A percentile compares a stretch with the other conserved stretches of the same genome.
Evolutionary conservation across 2,888 invertebrate species (phyloP).

Genomic region (Ichneumoninae sp.): DNA sequence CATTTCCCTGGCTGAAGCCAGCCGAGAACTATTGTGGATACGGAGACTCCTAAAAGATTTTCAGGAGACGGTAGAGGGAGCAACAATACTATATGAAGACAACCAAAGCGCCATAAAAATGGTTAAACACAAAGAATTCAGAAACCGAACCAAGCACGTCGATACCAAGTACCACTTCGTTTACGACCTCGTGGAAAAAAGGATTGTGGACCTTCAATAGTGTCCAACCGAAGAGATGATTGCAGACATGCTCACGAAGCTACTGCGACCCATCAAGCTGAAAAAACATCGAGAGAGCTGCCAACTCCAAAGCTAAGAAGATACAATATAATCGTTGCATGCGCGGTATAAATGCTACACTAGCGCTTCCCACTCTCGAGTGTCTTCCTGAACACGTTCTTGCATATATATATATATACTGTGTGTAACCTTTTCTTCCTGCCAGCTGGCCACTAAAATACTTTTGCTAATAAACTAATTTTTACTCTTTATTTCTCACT

Average conservation of each 20-base stretch:
- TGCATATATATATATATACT: too few relatives aligned
- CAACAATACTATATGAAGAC: conserved; percentile 48
- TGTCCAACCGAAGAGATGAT: conserved; percentile 63
- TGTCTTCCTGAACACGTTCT: too few relatives aligned
- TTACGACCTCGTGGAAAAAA: conserved; percentile 23
- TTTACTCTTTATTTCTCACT: too few relatives aligned
- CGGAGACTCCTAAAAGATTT: conserved; percentile 45
- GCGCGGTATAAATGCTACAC: too few relatives aligned
- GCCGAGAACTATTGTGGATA: conserved; percentile 45
- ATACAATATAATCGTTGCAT: conserved; percentile 33
- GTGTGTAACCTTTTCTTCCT: too few relatives aligned
- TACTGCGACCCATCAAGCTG: conserved; percentile 57
- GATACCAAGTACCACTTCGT: conserved; percentile 52
- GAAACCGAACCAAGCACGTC: conserved; percentile 52
- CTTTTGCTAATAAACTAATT: too few relatives aligned
- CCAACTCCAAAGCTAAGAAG: conserved; percentile 2
- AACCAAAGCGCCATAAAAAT: conserved; percentile 57
- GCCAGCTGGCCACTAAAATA: too few relatives aligned
- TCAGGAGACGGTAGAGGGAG: conserved; percentile 1
- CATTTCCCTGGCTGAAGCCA: conserved; percentile 53
- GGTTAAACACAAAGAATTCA: conserved; percentile 26
- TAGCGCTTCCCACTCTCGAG: too few relatives aligned
- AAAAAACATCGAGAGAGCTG: conserved; percentile 41
- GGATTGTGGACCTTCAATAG: conserved; percentile 57
- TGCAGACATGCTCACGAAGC: conserved; percentile 68